A percentile compares a stretch with the other conserved stretches of the same genome.
Evolutionary conservation across 2,113 vertebrate genomes (phyloP).

Genomic region (Nyctibius bracteatus): DNA sequence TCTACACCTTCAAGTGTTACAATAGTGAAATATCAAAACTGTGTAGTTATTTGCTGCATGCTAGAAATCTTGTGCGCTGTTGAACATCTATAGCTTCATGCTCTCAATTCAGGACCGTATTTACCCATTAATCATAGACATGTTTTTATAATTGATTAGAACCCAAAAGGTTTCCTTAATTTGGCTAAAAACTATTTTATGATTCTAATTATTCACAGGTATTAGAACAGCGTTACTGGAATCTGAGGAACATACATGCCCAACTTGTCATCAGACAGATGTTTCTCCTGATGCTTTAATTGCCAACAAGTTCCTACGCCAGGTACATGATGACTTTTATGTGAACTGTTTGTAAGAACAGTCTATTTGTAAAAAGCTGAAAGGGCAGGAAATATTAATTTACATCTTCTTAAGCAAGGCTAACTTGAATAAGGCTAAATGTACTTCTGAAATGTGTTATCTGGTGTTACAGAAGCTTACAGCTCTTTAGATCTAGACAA

Average conservation of each 20-base stretch:
- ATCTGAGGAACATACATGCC: constrained; percentile 92
- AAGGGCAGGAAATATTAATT: not conserved
- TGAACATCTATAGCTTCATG: not conserved
- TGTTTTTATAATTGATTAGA: not conserved
- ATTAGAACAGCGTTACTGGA: constrained; percentile 91
- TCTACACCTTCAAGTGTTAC: not conserved
- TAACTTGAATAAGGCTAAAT: not conserved
- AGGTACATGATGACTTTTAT: constrained; percentile 72
- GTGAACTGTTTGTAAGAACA: not conserved
- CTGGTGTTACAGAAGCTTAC: not conserved
- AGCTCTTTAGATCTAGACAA: not conserved
- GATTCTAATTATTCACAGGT: constrained; percentile 71
- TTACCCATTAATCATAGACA: not conserved
- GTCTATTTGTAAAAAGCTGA: not conserved
- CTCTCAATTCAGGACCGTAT: not conserved
- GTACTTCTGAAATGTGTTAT: not conserved
- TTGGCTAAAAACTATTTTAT: not conserved
- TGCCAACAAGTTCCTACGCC: constrained; percentile 95
- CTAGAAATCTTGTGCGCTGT: not conserved
- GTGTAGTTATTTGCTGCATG: not conserved
- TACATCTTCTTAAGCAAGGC: not conserved
- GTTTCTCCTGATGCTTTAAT: constrained; percentile 94
- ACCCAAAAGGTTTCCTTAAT: not conserved
- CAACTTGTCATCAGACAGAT: constrained; percentile 88
- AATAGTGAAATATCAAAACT: not conserved